Evolutionary conservation across 2,888 invertebrate species (phyloP).

Genomic region (Eupithecia centaureata): DNA sequence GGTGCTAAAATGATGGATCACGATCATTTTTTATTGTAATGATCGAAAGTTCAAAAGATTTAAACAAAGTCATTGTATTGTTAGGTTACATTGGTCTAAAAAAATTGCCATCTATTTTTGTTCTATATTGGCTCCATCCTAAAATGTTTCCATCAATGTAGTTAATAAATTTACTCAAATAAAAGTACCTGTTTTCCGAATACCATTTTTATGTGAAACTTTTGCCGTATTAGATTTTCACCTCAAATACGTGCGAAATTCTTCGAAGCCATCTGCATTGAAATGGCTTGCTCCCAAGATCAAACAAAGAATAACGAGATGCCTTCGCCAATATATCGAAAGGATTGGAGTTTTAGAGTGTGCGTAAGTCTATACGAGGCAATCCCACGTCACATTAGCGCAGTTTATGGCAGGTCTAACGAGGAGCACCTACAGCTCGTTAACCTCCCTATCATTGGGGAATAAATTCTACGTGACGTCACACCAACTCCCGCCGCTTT

Average conservation of each 20-base stretch:
- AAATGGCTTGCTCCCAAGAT: slow-evolving; percentile 38
- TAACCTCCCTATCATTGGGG: slow-evolving; percentile 68
- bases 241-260: slow-evolving; percentile 21
- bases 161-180: background rate
- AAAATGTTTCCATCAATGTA: background rate
- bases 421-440: slow-evolving; percentile 69
- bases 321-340: slow-evolving; percentile 42
- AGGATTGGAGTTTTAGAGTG: slow-evolving; percentile 43
- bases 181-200: background rate
- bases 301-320: slow-evolving; percentile 39
- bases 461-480: slow-evolving; percentile 64
- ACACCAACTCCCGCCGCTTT: slow-evolving; percentile 51
- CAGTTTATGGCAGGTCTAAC: slow-evolving; percentile 68
- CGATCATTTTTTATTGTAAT: slow-evolving; percentile 7
- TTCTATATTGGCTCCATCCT: background rate
- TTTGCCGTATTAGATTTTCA: slow-evolving; percentile 5
- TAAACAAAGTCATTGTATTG: background rate
- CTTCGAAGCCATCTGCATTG: slow-evolving; percentile 28
- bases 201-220: background rate
- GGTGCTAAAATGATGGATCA: slow-evolving; percentile 33
- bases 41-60: slow-evolving; percentile 1
- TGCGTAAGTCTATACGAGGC: slow-evolving; percentile 51
- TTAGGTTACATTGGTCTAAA: background rate
- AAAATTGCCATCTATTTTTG: background rate
- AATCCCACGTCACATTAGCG: slow-evolving; percentile 67